These are phyloP conservation scores for Myotis vivesi DNA, from an alignment of 2,797 vertebrate genomes.

Conservation along the genomic window DNA sequence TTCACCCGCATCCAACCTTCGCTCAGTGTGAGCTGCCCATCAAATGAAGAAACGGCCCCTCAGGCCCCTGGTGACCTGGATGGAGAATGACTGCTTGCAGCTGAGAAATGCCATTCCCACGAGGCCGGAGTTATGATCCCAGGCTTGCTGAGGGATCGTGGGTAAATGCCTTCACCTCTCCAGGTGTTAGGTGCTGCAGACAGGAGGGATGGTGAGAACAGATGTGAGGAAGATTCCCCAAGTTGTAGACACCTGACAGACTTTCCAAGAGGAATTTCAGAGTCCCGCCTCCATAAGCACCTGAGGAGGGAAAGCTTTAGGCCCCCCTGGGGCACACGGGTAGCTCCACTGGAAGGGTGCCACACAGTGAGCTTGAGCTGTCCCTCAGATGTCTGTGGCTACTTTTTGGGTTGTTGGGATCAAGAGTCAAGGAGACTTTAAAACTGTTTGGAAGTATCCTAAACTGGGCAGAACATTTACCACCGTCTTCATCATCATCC, in stretches of 20 bases:
- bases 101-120: not conserved
- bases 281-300: not conserved
- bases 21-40: not conserved
- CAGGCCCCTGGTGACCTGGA: not conserved
- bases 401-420: not conserved
- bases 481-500: not conserved
- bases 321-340: not conserved
- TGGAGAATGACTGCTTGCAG: not conserved
- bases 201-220: not conserved
- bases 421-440: not conserved
- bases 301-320: not conserved
- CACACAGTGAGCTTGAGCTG: not conserved
- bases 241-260: not conserved
- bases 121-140: not conserved
- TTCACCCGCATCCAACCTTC: not conserved
- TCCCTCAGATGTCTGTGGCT: not conserved
- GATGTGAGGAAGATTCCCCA: not conserved
- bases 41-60: not conserved
- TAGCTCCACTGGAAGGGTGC: not conserved
- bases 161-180: not conserved
- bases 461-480: not conserved
- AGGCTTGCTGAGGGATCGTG: not conserved
- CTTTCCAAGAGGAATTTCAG: not conserved
- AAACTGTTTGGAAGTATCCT: not conserved
- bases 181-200: not conserved